Percentiles rank a stretch among this genome's conserved stretches.
Conservation (phyloP, 2,797 vertebrate species). For the Arremon aurantiirostris region DNA sequence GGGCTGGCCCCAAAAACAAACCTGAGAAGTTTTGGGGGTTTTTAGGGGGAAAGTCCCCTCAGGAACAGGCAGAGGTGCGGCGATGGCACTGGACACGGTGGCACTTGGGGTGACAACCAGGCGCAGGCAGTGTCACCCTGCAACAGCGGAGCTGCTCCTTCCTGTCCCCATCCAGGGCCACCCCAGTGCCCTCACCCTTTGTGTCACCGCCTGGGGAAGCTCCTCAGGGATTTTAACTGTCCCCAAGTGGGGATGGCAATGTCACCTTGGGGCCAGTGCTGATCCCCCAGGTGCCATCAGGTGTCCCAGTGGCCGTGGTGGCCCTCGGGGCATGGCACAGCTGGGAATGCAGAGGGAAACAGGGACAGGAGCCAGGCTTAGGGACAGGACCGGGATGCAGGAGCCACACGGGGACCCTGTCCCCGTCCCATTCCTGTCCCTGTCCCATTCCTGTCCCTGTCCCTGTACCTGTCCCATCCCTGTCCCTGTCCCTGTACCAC, state of each 20-base stretch:
- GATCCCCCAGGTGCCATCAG: accelerated
- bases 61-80: accelerated
- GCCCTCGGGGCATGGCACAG: accelerated
- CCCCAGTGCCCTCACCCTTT: accelerated
- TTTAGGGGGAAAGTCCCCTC: background rate
- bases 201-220: accelerated
- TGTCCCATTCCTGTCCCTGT: no score
- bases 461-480: no score
- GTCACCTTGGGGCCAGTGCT: background rate
- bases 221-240: accelerated
- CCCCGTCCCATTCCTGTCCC: no score
- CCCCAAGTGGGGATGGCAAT: background rate
- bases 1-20: background rate
- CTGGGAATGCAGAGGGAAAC: background rate
- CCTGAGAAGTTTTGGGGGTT: background rate
- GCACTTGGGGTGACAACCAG: accelerated
- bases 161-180: accelerated
- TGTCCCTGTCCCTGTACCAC: no score
- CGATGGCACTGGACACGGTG: background rate
- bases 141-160: background rate
- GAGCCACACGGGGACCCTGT: background rate
- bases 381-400: background rate
- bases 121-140: background rate
- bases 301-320: accelerated
- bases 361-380: accelerated